These are phyloP conservation scores for Synergus laeviventris DNA, from an alignment of 2,888 invertebrate genomes.

Conservation along the genomic window DNA sequence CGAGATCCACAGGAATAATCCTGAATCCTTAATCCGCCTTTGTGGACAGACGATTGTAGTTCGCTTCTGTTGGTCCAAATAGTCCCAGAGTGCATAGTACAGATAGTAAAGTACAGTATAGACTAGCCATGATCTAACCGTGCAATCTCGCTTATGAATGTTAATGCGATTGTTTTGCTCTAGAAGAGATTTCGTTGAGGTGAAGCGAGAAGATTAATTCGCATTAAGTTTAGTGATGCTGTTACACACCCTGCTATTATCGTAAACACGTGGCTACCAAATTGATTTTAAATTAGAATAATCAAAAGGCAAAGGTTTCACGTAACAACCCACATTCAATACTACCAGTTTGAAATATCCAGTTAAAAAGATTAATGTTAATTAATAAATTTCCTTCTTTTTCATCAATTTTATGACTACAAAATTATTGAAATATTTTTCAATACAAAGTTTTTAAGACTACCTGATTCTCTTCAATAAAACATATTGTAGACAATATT, in stretches of 20 bases:
- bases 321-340: neutral
- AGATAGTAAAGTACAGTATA: slow-evolving; percentile 8
- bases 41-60: neutral
- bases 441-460: too few species aligned
- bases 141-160: slow-evolving; percentile 51
- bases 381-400: neutral
- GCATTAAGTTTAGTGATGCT: slow-evolving; percentile 39
- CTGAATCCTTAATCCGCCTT: slow-evolving; percentile 28
- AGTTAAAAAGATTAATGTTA: neutral
- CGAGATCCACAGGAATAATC: slow-evolving; percentile 10
- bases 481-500: too few species aligned
- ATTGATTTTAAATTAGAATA: slow-evolving; percentile 46
- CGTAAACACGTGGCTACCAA: slow-evolving; percentile 48
- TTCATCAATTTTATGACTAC: too few species aligned
- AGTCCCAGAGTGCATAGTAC: slow-evolving; percentile 4
- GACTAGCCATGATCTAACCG: slow-evolving; percentile 24
- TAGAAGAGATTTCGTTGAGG: slow-evolving; percentile 42
- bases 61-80: neutral
- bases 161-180: slow-evolving; percentile 54
- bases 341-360: neutral
- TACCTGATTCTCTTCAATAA: too few species aligned
- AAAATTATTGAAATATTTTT: too few species aligned
- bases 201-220: slow-evolving; percentile 53
- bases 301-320: neutral
- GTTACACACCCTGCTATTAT: slow-evolving; percentile 48